Conservation (phyloP, 2,888 invertebrate species). For the Clistopyga incitator region DNA sequence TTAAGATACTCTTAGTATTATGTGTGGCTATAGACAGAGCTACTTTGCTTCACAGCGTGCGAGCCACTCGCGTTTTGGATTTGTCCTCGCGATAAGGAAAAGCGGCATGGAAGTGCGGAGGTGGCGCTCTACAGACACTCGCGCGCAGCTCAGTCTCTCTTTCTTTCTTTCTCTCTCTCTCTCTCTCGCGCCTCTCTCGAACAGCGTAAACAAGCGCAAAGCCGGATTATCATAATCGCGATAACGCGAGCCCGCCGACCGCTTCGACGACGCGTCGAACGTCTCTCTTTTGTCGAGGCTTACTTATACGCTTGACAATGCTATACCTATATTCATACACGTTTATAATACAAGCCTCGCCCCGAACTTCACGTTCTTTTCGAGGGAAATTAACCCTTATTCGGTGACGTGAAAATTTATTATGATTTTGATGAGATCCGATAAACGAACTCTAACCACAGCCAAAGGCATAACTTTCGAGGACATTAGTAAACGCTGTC, state of each 20-base stretch:
- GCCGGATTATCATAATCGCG: constrained; percentile 80
- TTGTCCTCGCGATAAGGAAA: constrained; percentile 59
- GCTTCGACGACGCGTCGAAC: constrained; percentile 69
- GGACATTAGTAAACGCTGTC: not conserved
- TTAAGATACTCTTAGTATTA: constrained; percentile 14
- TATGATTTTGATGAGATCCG: not conserved
- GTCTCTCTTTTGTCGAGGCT: constrained; percentile 74
- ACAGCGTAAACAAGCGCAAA: constrained; percentile 78
- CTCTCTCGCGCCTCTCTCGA: constrained; percentile 36
- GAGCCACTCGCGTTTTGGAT: constrained; percentile 54
- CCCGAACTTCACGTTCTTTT: not conserved
- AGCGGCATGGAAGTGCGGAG: constrained; percentile 54
- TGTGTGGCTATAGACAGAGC: constrained; percentile 2
- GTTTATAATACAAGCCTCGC: constrained; percentile 20
- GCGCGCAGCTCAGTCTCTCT: constrained; percentile 23
- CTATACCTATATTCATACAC: constrained; percentile 19
- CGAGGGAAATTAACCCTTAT: not conserved
- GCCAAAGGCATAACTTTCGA: not conserved
- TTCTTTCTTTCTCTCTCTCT: constrained; percentile 32
- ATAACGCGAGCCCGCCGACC: constrained; percentile 74
- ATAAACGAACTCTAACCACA: not conserved
- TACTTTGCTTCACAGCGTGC: constrained; percentile 43
- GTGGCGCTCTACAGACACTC: constrained; percentile 58
- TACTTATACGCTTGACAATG: constrained; percentile 18
- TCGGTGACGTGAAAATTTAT: constrained; percentile 6